phyloP scores from a whole-genome alignment of 2,113 vertebrate species.

The Amblyopsis rosae region DNA sequence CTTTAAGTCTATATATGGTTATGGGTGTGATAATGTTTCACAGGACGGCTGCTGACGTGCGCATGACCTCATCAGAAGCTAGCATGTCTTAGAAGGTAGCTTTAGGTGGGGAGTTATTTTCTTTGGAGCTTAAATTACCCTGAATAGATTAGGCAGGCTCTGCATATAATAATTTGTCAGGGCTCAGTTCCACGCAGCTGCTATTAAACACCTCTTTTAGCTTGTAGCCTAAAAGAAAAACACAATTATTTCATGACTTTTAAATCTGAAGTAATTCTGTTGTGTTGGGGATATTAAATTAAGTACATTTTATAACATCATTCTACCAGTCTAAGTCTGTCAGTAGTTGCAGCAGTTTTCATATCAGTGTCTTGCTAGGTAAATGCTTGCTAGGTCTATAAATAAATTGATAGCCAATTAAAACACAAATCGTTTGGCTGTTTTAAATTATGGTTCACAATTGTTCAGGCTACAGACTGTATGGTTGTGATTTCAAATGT shows the following conservation, averaged over 20 bases:
- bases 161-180: constrained; percentile 39
- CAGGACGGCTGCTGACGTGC: constrained; percentile 12
- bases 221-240: constrained; percentile 55
- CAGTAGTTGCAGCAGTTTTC: not conserved
- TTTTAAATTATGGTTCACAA: not conserved
- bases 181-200: constrained; percentile 30
- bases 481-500: not conserved
- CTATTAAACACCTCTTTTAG: constrained; percentile 57
- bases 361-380: not conserved
- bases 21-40: not conserved
- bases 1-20: not conserved
- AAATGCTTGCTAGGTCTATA: not conserved
- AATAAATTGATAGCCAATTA: not conserved
- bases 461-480: not conserved
- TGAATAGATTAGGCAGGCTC: constrained; percentile 57
- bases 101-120: constrained; percentile 59
- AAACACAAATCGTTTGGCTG: not conserved
- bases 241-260: constrained; percentile 37
- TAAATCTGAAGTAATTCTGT: constrained; percentile 25
- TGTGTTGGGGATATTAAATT: not conserved
- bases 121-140: constrained; percentile 62
- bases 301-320: not conserved
- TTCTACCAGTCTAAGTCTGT: not conserved
- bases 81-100: constrained; percentile 48
- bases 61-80: constrained; percentile 57